phyloP scores from a whole-genome alignment of 2,113 vertebrate species.

The Petromus typicus region DNA sequence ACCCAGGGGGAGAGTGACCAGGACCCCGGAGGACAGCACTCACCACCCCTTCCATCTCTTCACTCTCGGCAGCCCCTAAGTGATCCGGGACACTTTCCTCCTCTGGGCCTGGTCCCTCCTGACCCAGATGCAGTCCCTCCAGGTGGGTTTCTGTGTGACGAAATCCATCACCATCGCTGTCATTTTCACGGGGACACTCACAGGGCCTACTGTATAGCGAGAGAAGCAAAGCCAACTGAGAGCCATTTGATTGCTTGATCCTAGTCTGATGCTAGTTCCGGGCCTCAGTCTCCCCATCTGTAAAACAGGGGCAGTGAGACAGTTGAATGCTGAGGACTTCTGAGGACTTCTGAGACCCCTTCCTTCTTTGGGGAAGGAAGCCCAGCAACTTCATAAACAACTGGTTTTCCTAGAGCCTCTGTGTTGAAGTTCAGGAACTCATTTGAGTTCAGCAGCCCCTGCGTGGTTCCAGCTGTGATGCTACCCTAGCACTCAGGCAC shows the following conservation, averaged over 20 bases:
- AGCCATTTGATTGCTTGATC: background rate
- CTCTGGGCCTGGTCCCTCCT: constrained; percentile 65
- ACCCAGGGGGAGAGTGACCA: accelerated
- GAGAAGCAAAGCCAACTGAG: accelerated
- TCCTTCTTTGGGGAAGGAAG: background rate
- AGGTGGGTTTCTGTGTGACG: constrained; percentile 86
- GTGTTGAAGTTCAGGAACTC: background rate
- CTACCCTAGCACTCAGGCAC: accelerated
- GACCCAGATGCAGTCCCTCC: constrained; percentile 86
- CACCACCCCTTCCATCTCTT: background rate
- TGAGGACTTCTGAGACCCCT: background rate
- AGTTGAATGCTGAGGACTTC: background rate
- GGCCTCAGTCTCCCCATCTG: background rate
- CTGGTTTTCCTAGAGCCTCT: background rate
- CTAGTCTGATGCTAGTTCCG: background rate
- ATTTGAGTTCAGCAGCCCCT: background rate
- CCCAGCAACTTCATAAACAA: background rate
- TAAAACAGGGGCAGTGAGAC: background rate
- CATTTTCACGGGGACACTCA: constrained; percentile 34
- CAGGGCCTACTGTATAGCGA: constrained; percentile 68
- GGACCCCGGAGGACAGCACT: accelerated
- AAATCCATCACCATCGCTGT: constrained; percentile 66
- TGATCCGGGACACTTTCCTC: accelerated
- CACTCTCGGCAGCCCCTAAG: background rate
- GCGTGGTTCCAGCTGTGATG: background rate